Conservation (phyloP, 2,113 vertebrate species). For the Ammodytes marinus region DNA sequence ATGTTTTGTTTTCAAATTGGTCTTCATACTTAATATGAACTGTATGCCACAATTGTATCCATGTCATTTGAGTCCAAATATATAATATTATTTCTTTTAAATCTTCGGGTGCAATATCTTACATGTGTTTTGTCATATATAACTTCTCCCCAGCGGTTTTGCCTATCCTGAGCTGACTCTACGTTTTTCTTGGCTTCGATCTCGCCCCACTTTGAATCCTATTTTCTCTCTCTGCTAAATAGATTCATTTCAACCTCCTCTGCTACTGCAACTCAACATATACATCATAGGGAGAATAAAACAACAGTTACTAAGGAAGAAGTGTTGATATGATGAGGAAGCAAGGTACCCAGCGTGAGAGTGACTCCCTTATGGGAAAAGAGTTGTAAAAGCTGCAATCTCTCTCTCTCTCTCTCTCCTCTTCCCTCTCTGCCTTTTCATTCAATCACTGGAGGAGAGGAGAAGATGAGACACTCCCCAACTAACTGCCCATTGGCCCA, state of each 20-base stretch:
- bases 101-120: slow-evolving; percentile 12
- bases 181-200: slow-evolving; percentile 51
- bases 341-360: not conserved
- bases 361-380: slow-evolving; percentile 32
- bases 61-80: not conserved
- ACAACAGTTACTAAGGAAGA: not conserved
- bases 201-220: slow-evolving; percentile 8
- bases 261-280: slow-evolving; percentile 34
- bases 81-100: not conserved
- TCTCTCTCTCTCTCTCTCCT: slow-evolving; percentile 66
- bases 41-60: not conserved
- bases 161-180: slow-evolving; percentile 4
- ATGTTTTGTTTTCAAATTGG: not conserved
- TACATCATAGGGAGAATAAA: not conserved
- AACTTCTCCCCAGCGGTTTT: slow-evolving; percentile 17
- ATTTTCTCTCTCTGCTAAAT: slow-evolving; percentile 51
- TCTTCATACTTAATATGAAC: not conserved
- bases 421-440: slow-evolving; percentile 33
- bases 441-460: slow-evolving; percentile 58
- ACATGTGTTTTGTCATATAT: slow-evolving; percentile 23
- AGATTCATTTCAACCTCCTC: slow-evolving; percentile 26
- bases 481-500: slow-evolving; percentile 81
- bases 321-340: not conserved
- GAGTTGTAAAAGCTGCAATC: slow-evolving; percentile 57
- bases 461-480: slow-evolving; percentile 77